Conservation (phyloP, 92 coral and sea anemone species). For the Porites lobata region DNA sequence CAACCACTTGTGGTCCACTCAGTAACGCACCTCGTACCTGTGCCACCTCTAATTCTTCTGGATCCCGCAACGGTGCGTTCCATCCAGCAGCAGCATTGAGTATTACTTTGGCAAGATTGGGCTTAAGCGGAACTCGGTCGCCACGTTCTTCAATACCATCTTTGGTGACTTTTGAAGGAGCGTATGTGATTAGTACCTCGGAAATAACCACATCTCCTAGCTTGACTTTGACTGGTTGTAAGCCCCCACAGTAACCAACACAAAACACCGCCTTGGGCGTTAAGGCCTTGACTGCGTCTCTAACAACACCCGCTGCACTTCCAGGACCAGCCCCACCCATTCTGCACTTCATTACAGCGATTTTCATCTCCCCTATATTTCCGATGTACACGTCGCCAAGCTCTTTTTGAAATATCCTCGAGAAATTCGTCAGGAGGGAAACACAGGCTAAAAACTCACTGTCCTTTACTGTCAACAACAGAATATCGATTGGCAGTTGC, state of each 20-base stretch:
- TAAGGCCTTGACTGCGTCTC: not conserved
- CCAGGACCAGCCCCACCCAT: not conserved
- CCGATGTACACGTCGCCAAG: constrained; percentile 16
- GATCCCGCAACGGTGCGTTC: not conserved
- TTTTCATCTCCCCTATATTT: not conserved
- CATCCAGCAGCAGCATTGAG: not conserved
- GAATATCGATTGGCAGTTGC: not conserved
- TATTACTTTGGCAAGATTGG: not conserved
- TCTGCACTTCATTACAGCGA: constrained; percentile 1
- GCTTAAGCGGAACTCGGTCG: not conserved
- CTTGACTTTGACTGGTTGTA: not conserved
- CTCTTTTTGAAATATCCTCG: not conserved
- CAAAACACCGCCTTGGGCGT: constrained; percentile 19
- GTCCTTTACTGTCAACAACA: not conserved
- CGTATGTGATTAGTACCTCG: not conserved
- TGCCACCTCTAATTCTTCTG: not conserved
- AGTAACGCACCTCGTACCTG: not conserved
- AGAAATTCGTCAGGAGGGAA: not conserved
- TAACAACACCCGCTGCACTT: not conserved
- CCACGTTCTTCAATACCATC: constrained; percentile 6
- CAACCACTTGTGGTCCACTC: constrained; percentile 2
- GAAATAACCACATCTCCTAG: constrained; percentile 13
- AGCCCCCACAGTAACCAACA: constrained; percentile 2
- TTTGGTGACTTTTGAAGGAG: not conserved
- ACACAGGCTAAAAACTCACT: constrained; percentile 9